Evolutionary conservation across 2,888 invertebrate genomes (phyloP).

Genomic region (Lymantria dispar): DNA sequence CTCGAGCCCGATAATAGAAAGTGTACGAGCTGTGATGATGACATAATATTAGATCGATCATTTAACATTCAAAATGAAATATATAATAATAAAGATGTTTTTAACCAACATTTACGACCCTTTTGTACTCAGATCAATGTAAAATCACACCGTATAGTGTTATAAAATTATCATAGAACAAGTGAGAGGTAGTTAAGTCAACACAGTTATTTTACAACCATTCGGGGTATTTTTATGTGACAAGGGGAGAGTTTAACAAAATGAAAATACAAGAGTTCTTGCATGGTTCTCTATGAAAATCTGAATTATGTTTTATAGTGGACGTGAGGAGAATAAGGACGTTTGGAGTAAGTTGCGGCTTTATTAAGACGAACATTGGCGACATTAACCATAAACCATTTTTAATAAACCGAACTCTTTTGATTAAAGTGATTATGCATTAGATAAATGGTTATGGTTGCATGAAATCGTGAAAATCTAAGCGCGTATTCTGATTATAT

Average conservation of each 20-base stretch:
- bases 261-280: slow-evolving; percentile 58
- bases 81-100: background rate
- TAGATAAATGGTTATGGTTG: too few species aligned
- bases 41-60: too few species aligned
- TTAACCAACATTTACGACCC: slow-evolving; percentile 1
- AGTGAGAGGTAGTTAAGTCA: slow-evolving; percentile 31
- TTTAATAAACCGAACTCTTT: too few species aligned
- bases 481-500: too few species aligned
- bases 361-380: slow-evolving; percentile 33
- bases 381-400: too few species aligned
- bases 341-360: slow-evolving; percentile 40
- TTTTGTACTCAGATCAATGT: slow-evolving; percentile 8
- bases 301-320: slow-evolving; percentile 78
- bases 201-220: slow-evolving; percentile 54
- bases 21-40: too few species aligned
- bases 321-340: slow-evolving; percentile 73
- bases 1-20: too few species aligned
- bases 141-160: slow-evolving; percentile 18
- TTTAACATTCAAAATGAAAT: background rate
- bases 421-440: too few species aligned
- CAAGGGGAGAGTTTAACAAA: slow-evolving; percentile 57
- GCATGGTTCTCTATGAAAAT: slow-evolving; percentile 68
- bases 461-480: too few species aligned
- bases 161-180: slow-evolving; percentile 35
- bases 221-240: slow-evolving; percentile 61